Evolutionary conservation across 2,113 vertebrate species (phyloP), one percentile per base, ranked within the genome.

Genomic region (Clarias magur): DNA sequence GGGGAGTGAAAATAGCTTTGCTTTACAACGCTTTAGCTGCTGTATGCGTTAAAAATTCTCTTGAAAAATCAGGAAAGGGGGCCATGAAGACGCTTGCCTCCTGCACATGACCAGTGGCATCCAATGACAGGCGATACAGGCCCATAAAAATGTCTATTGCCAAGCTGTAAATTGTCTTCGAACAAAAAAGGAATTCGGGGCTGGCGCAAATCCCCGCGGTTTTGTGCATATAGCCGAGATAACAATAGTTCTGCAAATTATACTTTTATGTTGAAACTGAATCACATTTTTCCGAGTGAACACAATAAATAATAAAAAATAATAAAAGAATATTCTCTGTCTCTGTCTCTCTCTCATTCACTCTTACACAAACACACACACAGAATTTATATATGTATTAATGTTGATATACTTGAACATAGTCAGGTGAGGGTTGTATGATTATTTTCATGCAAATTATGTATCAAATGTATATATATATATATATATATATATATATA

Each of bases 111-210:
- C 97, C 97, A 97, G 95, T 95, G 95, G 94, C 96, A 97, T 97
- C 98, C 98, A 99, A 99, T 99, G 96, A 96, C 95, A 96, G 96
- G 95, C 96, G 95, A 96, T 96, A 96, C 95, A 96, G 96, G 96
- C 97, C 96, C 98, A 97, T 99, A 98, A 99, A 99, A 98, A 97
- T 95, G 95, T 98, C 97, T 96, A 97, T 97, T 97, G 96, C 97
- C 95, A 95, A 98, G 98, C 96, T 98, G 98, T 99, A 99, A 99
- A 99, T 99, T 98, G 96, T 98, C 97, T 97, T 96, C 97, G 96
- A 97, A 99, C 97, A 99, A 98, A 99, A 81, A 98, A 99, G 97
- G 97, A 97, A 97, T 91, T 98, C 97, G 96, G 27, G 93, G 92
- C 93, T 94, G 97, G 97, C 96, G 97, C 96, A 97, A 96, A 97